A percentile compares a stretch with the other conserved stretches of the same genome.
Conservation (phyloP, 2,888 invertebrate species). For the Hetaerina titia region DNA sequence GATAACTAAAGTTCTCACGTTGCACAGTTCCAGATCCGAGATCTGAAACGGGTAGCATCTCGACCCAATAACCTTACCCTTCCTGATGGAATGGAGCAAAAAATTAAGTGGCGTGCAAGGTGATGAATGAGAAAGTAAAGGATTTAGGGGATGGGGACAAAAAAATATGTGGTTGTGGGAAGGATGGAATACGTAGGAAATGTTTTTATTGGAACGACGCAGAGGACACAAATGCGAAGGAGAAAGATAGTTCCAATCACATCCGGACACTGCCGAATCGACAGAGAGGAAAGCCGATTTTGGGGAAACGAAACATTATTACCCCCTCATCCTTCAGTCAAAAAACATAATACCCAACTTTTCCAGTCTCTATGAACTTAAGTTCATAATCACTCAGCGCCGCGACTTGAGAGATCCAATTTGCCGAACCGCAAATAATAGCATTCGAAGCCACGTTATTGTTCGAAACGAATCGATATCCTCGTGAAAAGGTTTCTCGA, state of each 20-base stretch:
- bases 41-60: background rate
- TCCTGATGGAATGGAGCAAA: background rate
- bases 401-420: no score
- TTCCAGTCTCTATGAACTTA: no score
- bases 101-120: background rate
- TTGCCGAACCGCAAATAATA: no score
- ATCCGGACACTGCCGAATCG: background rate
- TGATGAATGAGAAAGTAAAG: background rate
- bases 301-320: background rate
- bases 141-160: background rate
- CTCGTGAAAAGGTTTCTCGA: background rate
- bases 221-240: background rate
- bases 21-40: no score
- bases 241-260: background rate
- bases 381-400: no score
- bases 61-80: conserved; percentile 13
- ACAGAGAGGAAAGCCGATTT: background rate
- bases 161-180: background rate
- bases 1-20: no score
- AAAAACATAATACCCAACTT: no score
- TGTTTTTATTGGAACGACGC: background rate
- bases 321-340: no score
- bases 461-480: background rate
- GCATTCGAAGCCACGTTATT: background rate
- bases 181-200: background rate